A percentile compares a stretch with the other conserved stretches of the same genome.
phyloP scores from a whole-genome alignment of 2,113 vertebrate species.

The Coturnix japonica region DNA sequence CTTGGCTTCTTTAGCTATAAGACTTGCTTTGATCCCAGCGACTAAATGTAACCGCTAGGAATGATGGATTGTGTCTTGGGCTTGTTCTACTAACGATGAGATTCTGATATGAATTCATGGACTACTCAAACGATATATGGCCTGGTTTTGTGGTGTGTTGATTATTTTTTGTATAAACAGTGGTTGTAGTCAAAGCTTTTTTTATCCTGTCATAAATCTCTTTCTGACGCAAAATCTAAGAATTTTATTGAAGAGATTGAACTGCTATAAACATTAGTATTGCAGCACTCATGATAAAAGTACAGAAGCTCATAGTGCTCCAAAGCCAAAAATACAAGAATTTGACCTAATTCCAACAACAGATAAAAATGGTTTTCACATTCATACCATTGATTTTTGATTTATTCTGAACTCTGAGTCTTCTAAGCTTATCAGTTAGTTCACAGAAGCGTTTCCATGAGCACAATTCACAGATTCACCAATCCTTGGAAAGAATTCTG shows the following conservation, averaged over 20 bases:
- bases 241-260: not conserved
- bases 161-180: not conserved
- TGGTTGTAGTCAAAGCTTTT: not conserved
- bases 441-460: not conserved
- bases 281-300: not conserved
- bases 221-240: not conserved
- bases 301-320: not conserved
- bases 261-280: not conserved
- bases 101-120: not conserved
- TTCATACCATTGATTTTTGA: not conserved
- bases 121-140: not conserved
- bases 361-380: not conserved
- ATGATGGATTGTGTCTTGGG: not conserved
- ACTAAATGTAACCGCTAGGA: not conserved
- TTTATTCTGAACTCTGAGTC: not conserved
- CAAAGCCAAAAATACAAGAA: not conserved
- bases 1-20: not conserved
- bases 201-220: not conserved
- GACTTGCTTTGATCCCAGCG: not conserved
- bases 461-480: not conserved
- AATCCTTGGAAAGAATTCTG: not conserved
- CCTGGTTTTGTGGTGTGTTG: not conserved
- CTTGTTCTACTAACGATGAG: not conserved
- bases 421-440: slow-evolving; percentile 22
- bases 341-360: not conserved